Percentiles rank a stretch among this genome's conserved stretches.
These are phyloP conservation scores for Trichogramma evanescens DNA, from an alignment of 2,888 invertebrate genomes.

Conservation along the genomic window DNA sequence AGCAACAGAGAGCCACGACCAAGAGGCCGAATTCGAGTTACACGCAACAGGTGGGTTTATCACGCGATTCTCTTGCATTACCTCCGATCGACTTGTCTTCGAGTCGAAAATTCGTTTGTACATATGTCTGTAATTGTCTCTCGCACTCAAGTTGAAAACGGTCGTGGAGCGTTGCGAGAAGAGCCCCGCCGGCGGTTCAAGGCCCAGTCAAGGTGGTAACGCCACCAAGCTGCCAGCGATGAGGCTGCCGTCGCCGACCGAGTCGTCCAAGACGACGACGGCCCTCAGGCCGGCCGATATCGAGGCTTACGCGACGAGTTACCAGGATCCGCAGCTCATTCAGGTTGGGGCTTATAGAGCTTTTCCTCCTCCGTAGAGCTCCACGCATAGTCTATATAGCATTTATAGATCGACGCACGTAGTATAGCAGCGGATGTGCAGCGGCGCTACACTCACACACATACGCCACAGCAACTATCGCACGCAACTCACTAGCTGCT, in stretches of 20 bases:
- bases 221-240: slow-evolving; percentile 28
- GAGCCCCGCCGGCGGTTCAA: slow-evolving; percentile 54
- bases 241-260: slow-evolving; percentile 60
- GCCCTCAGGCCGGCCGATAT: slow-evolving; percentile 61
- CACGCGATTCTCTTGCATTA: too few species aligned
- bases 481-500: too few species aligned
- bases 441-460: too few species aligned
- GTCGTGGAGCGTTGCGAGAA: slow-evolving; percentile 65
- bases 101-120: too few species aligned
- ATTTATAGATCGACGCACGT: too few species aligned
- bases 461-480: too few species aligned
- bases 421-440: too few species aligned
- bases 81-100: too few species aligned
- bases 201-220: slow-evolving; percentile 39
- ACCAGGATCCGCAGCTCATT: slow-evolving; percentile 49
- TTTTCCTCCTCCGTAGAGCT: neutral
- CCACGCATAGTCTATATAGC: too few species aligned
- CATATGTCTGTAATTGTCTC: slow-evolving; percentile 28
- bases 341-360: slow-evolving; percentile 29
- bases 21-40: slow-evolving; percentile 47
- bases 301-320: slow-evolving; percentile 63
- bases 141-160: slow-evolving; percentile 54
- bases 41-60: slow-evolving; percentile 44
- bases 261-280: slow-evolving; percentile 49
- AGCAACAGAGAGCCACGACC: slow-evolving; percentile 59